Conservation (phyloP, 2,888 invertebrate species). For the Brachynemurus nebulosus region DNA sequence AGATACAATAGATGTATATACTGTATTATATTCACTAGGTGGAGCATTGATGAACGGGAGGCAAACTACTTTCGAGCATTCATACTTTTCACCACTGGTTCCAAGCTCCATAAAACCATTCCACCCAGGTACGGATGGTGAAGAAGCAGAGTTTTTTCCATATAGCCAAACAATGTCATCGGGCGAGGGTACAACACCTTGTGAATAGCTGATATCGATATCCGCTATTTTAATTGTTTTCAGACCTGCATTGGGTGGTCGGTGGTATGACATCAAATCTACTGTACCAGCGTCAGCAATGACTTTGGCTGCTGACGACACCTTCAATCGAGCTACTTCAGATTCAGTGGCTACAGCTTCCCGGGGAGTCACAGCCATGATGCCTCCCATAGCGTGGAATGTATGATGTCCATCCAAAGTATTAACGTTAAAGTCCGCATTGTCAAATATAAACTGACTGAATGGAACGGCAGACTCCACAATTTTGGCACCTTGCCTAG, state of each 20-base stretch:
- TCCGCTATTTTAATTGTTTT: slow-evolving; percentile 17
- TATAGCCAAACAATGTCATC: slow-evolving; percentile 22
- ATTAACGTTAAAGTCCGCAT: slow-evolving; percentile 21
- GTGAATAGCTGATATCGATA: slow-evolving; percentile 20
- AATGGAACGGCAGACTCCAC: slow-evolving; percentile 15
- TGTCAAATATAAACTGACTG: slow-evolving; percentile 21
- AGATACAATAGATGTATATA: slow-evolving; percentile 21
- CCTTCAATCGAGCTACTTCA: slow-evolving; percentile 17
- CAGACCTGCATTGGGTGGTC: too few relatives aligned
- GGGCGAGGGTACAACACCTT: too few relatives aligned
- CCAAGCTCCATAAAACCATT: slow-evolving; percentile 20
- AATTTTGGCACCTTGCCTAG: slow-evolving; percentile 15
- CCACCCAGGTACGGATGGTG: too few relatives aligned
- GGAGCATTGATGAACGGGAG: slow-evolving; percentile 23
- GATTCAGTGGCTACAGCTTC: slow-evolving; percentile 10
- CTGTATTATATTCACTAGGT: slow-evolving; percentile 21
- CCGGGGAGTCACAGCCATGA: slow-evolving; percentile 14
- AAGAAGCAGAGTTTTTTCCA: slow-evolving; percentile 19
- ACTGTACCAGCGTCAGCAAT: slow-evolving; percentile 19
- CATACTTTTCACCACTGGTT: slow-evolving; percentile 15
- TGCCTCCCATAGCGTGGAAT: slow-evolving; percentile 14
- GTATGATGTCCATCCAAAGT: slow-evolving; percentile 13
- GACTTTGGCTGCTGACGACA: slow-evolving; percentile 17
- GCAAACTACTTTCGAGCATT: slow-evolving; percentile 20
- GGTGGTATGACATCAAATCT: too few relatives aligned